Evolutionary conservation across 2,888 invertebrate species (phyloP), one percentile per base, ranked within the genome.

Genomic region (Temnothorax rugatulus): DNA sequence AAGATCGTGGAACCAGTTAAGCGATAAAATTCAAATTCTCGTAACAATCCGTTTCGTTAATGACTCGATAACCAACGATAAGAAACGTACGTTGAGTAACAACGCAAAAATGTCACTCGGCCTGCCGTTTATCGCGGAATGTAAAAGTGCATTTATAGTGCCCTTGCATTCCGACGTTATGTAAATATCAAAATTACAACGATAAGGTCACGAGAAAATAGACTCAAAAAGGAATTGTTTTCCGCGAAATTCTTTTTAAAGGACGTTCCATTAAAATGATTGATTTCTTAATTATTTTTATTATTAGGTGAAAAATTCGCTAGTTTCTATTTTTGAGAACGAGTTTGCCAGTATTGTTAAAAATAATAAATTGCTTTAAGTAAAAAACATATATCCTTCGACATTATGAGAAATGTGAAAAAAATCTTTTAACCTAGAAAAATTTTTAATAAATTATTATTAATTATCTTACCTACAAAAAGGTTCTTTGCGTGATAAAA

Each of bases 181-280:
- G 25, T 25, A 61, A 73, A 61, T 79, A 38, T 81, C 13, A 41
- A 73, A 73, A 81, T 47, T 59, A 34, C 9, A 47, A 18, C 38
- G 11, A 13, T n/a, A 29, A 29, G 8, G 5, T 54, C 1, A 1
- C 15, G 1, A 3, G 38, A 59, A n/a, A 29, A 34, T 4, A 1
- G 11, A 25, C 11, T 25, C 0, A 0, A 1, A 15, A 25, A 29
- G 3, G 1, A 64, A 41, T 38, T 61, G 4, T 4, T 61, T 38
- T 29, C 15, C 25, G 15, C 8, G 0, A 0, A 57, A 41, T 25
- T 34, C 2, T n/a, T 54, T 34, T 11, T 5, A 21, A 41, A 18
- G 9, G 4, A 54, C 1, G 18, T 4, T 54, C 15, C 0, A 2
- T 52, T 73, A 38, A 44, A 59, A 57, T 73, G 15, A 9, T 15